Base-by-base conservation (phyloP, 1,140 invertebrate species). In the Drosophila nikananu region DNA sequence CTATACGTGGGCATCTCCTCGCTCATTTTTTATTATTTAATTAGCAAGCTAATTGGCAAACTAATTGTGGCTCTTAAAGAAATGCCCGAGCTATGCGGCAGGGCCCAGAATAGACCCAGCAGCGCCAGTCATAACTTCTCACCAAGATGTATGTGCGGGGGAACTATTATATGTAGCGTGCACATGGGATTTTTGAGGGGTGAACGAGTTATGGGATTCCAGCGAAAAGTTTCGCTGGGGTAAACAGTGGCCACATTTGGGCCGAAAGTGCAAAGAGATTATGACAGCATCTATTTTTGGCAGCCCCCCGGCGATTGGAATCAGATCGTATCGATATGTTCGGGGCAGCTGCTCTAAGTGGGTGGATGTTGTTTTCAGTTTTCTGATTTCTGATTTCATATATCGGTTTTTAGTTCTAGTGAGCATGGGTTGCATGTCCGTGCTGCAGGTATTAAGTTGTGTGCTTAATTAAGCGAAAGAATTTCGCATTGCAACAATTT, bases 1-100 rank as follows among this genome's bases (percentile, higher is more conserved):
- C 80, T 61, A 21, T 79, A 60, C 65, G 59, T 70, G 63, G 60
- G 48, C 46, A 73, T 75, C 73, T 75, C 67, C 49, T 77, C 67
- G 52, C 73, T 67, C 49, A 71, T 86, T 80, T 80, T 89, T 89
- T 90, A 89, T 89, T 89, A 89, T 89, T 86, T 90, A 89, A 90
- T 90, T 91, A 90, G 86, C 82, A 82, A 86, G 82, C 86, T 91
- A 90, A 90, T 90, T 90, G 86, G 86, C 86, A 90, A 84, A 62
- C 77, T 73, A 72, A 80, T 73, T 90, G 81, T 72, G 70, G 54
- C 55, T 70, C 64, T 74, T 73, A 49, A 71, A 55, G 41, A 51
- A 27, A 39, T 25, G 41, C 46, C 25, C 55, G 27, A 74, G 71
- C 68, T 74, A 61, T 73, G 46, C 39, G 71, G 71, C 71, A 74